phyloP scores from a whole-genome alignment of 2,113 vertebrate species.

The Rhinopomastus cyanomelas region DNA sequence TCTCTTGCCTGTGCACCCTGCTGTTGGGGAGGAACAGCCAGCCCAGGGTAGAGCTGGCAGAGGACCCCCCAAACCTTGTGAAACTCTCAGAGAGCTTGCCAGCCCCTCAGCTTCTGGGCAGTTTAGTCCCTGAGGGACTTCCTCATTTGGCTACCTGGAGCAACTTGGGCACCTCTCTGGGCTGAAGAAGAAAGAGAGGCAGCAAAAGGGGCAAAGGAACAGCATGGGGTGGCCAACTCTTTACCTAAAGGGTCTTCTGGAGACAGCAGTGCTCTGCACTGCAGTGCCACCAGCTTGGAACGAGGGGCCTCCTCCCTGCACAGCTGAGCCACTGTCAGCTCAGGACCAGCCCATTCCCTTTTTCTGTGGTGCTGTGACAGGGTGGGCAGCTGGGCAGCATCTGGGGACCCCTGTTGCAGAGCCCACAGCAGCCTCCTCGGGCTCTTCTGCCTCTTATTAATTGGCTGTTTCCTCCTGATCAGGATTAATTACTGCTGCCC shows the following conservation, averaged over 20 bases:
- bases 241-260: not conserved
- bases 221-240: not conserved
- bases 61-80: no score
- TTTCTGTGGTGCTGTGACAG: accelerated
- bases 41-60: no score
- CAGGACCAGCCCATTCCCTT: not conserved
- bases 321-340: not conserved
- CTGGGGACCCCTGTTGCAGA: not conserved
- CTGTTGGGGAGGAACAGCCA: no score
- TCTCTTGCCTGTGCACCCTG: no score
- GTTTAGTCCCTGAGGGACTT: no score
- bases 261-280: not conserved
- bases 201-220: no score
- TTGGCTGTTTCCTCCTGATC: not conserved
- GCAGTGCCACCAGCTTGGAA: not conserved
- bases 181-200: no score
- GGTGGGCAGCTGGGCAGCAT: not conserved
- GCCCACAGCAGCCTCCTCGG: not conserved
- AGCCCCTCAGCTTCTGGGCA: no score
- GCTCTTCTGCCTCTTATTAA: not conserved
- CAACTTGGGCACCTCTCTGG: no score
- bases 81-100: no score
- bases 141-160: no score
- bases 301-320: not conserved
- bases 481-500: not conserved